A percentile compares a stretch with the other conserved stretches of the same genome.
Evolutionary conservation across 2,888 invertebrate species (phyloP).

Genomic region (Pegoplata infirma): DNA sequence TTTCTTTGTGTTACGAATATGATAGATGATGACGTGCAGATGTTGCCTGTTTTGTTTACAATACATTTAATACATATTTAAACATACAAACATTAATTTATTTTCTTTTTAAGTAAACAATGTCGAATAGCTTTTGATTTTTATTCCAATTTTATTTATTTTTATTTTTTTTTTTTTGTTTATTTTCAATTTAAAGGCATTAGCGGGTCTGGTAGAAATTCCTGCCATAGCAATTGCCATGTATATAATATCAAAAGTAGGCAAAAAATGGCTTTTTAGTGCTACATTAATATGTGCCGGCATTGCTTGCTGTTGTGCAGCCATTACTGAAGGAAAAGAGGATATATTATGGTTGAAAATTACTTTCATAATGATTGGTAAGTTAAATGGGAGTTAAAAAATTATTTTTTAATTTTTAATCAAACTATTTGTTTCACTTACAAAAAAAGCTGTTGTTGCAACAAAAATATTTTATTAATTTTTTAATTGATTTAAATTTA

Average conservation of each 20-base stretch:
- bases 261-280: conserved; percentile 85
- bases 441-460: background rate
- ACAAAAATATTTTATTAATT: background rate
- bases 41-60: conserved; percentile 12
- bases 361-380: conserved; percentile 86
- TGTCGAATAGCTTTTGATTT: background rate
- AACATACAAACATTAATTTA: background rate
- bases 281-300: conserved; percentile 84
- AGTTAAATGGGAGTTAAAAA: no score
- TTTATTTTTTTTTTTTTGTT: background rate
- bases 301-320: conserved; percentile 83
- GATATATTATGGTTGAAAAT: conserved; percentile 84
- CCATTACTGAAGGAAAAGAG: conserved; percentile 79
- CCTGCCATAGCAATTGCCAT: conserved; percentile 88
- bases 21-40: conserved; percentile 36
- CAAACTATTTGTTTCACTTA: background rate
- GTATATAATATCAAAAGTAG: conserved; percentile 85
- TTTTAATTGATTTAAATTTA: no score
- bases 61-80: background rate
- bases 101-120: background rate
- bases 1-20: background rate
- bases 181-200: conserved; percentile 75
- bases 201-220: conserved; percentile 87
- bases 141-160: conserved; percentile 14
- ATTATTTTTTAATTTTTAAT: no score